Evolutionary conservation across 2,797 vertebrate genomes (phyloP).

Genomic region (Xenopus petersii): DNA sequence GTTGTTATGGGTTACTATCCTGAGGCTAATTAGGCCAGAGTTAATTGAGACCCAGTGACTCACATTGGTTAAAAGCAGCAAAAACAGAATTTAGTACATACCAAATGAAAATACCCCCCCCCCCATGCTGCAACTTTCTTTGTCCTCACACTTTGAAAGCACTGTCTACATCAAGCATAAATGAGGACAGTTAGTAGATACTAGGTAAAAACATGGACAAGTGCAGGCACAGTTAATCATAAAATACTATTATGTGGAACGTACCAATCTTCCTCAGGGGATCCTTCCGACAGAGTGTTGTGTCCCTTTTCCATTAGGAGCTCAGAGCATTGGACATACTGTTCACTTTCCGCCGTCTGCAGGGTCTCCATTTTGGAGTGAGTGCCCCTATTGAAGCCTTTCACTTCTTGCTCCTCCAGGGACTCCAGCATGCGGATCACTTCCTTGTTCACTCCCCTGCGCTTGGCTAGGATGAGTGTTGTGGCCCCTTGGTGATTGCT

Average conservation of each 20-base stretch:
- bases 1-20: too few relatives aligned
- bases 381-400: conserved; percentile 93
- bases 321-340: conserved; percentile 66
- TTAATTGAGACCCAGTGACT: too few relatives aligned
- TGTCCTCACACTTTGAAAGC: too few relatives aligned
- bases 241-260: conserved; percentile 5
- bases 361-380: conserved; percentile 96
- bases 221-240: too few relatives aligned
- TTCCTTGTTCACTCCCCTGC: conserved; percentile 96
- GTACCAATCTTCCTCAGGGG: conserved; percentile 43
- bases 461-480: conserved; percentile 91
- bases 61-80: too few relatives aligned
- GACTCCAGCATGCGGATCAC: conserved; percentile 95
- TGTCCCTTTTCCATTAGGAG: conserved; percentile 46
- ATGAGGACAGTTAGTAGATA: too few relatives aligned
- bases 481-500: conserved; percentile 98
- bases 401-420: conserved; percentile 95
- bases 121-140: too few relatives aligned
- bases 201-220: too few relatives aligned
- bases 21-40: too few relatives aligned
- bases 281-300: conserved; percentile 40
- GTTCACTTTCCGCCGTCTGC: conserved; percentile 96
- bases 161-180: too few relatives aligned
- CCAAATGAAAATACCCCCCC: too few relatives aligned
- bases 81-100: too few relatives aligned